A percentile compares a stretch with the other conserved stretches of the same genome.
These are phyloP conservation scores for Bombus pascuorum DNA, from an alignment of 1,140 invertebrate species.

Conservation along the genomic window DNA sequence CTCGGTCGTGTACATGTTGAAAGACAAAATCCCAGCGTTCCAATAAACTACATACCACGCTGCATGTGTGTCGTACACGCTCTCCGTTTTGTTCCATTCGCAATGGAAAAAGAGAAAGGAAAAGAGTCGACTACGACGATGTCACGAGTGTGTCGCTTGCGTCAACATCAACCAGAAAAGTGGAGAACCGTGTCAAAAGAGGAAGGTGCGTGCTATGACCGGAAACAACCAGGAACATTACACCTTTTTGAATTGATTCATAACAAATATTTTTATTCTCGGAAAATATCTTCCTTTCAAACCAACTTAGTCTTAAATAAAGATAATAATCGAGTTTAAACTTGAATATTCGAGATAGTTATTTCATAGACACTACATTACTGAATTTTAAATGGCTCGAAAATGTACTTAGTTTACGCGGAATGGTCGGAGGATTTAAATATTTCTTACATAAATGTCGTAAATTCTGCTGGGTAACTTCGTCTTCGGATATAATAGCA, in stretches of 20 bases:
- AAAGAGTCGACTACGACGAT: background rate
- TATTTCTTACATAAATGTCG: background rate
- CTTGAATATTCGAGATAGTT: background rate
- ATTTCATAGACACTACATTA: no score
- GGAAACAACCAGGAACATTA: conserved; percentile 2
- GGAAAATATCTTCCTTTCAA: no score
- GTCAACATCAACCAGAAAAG: background rate
- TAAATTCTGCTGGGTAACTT: conserved; percentile 36
- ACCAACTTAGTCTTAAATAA: no score
- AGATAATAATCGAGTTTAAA: no score
- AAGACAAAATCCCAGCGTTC: conserved; percentile 16
- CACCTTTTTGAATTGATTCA: background rate
- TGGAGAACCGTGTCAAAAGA: conserved; percentile 27
- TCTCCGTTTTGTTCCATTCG: conserved; percentile 32
- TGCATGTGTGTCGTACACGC: background rate
- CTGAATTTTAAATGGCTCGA: background rate
- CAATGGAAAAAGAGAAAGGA: background rate
- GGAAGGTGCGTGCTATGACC: background rate
- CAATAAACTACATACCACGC: conserved; percentile 32
- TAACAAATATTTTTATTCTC: no score
- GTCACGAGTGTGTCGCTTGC: background rate
- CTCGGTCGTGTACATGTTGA: no score
- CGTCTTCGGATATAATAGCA: conserved; percentile 3
- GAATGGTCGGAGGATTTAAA: background rate
- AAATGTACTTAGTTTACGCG: background rate